These are phyloP conservation scores for Eupithecia exiguata DNA, from an alignment of 2,888 invertebrate species.

Conservation along the genomic window DNA sequence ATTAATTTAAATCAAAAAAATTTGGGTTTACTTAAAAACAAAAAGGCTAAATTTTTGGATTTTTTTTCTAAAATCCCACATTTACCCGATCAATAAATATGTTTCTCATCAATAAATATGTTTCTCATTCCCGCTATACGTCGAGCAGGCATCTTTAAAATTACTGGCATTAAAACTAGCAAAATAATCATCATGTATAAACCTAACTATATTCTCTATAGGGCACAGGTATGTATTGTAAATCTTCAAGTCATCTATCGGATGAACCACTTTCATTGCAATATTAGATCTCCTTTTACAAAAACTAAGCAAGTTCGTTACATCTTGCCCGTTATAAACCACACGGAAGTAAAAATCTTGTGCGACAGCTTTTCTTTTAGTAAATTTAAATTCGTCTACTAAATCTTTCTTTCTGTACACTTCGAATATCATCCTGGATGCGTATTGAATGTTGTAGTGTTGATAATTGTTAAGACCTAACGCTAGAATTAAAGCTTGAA, in stretches of 20 bases:
- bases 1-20: not conserved
- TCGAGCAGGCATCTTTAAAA: slow-evolving; percentile 92
- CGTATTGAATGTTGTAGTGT: slow-evolving; percentile 91
- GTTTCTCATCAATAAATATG: too few relatives aligned
- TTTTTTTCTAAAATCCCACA: too few relatives aligned
- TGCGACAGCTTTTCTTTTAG: slow-evolving; percentile 81
- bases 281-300: slow-evolving; percentile 86
- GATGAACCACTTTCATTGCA: slow-evolving; percentile 73
- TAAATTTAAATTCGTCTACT: slow-evolving; percentile 81
- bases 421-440: slow-evolving; percentile 94
- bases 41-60: too few relatives aligned
- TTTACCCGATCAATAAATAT: too few relatives aligned
- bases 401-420: slow-evolving; percentile 88
- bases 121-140: slow-evolving; percentile 62
- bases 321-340: slow-evolving; percentile 93
- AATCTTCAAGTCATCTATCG: slow-evolving; percentile 64
- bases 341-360: slow-evolving; percentile 92
- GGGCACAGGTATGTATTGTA: slow-evolving; percentile 88
- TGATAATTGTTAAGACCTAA: slow-evolving; percentile 87
- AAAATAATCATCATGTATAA: slow-evolving; percentile 94
- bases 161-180: slow-evolving; percentile 92
- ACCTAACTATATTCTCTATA: slow-evolving; percentile 93
- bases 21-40: too few relatives aligned
- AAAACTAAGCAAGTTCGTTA: slow-evolving; percentile 91
- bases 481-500: slow-evolving; percentile 92